Base-by-base conservation (phyloP, 1,140 invertebrate species). In the Bombus superbus region DNA sequence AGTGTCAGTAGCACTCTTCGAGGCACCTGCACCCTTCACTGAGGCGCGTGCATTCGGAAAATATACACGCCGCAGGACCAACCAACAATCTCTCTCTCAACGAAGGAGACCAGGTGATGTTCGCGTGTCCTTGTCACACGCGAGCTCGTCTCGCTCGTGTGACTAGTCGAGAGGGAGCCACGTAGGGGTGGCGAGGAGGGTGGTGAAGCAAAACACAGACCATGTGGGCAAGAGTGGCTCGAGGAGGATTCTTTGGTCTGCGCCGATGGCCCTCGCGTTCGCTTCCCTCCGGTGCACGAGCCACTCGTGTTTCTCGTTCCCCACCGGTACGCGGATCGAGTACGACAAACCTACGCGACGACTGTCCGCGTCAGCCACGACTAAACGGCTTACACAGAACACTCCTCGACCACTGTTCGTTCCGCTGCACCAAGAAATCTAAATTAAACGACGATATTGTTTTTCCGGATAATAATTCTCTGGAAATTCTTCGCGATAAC, bases 141-240 rank as follows among this genome's bases (percentile, higher is more conserved):
- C 53, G 35, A 78, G 42, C 62, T 62, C 47, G 72, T 71, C 75
- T 86, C 72, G 57, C 38, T 28, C 68, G 69, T 64, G 78, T 69
- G 64, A 77, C 76, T 47, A 69, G 38, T 11, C 74, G 75, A 86
- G 89, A 84, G 89, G 86, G 86, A 90, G 89, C 83, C 86, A 90
- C 83, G 88, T 53, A 85, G 64, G 44, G 69, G 32, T n/a, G 64
- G 85, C 81, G 42, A 81, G 73, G 68, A 69, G 69, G 47, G 68
- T 38, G 74, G 81, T 69, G 82, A 64, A 88, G 84, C 89, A 90
- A 90, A 90, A 90, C 89, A 90, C 42, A 32, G 80, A 78, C 89
- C 89, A 90, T 90, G 89, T 90, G 89, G 82, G 76, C 75, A 72
- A 89, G 38, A 42, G 40, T 57, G 66, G 40, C 68, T 62, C 32